Conservation (phyloP, 2,888 invertebrate genomes). For the Drosophila ustulata region DNA sequence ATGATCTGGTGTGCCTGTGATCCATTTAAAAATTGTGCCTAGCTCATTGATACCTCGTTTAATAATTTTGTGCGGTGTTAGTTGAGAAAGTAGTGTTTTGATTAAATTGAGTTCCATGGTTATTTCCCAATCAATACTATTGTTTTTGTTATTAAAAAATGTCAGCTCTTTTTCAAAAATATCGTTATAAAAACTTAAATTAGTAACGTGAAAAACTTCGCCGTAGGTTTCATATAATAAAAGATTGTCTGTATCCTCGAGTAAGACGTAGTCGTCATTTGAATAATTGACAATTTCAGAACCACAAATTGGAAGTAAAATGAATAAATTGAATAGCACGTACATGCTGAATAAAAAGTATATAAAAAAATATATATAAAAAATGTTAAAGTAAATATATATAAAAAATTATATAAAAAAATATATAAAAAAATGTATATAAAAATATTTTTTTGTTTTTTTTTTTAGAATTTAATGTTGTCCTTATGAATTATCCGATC, state of each 20-base stretch:
- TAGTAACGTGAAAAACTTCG: not conserved
- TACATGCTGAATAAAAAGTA: too few species aligned
- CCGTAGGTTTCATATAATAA: too few species aligned
- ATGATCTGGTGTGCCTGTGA: not conserved
- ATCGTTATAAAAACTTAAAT: slow-evolving; percentile 4
- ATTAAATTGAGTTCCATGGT: not conserved
- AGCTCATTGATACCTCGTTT: not conserved
- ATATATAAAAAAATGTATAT: too few species aligned
- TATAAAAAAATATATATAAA: too few species aligned
- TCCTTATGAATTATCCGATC: too few species aligned
- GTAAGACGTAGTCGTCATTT: not conserved
- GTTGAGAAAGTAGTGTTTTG: too few species aligned
- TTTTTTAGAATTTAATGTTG: not conserved
- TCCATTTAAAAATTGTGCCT: slow-evolving; percentile 1
- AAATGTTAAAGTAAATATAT: too few species aligned
- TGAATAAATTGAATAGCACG: too few species aligned
- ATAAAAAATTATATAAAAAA: too few species aligned
- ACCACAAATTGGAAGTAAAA: too few species aligned
- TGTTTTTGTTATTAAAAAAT: not conserved
- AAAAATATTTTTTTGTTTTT: too few species aligned
- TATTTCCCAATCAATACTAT: not conserved
- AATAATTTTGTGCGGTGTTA: not conserved
- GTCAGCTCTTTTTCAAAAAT: not conserved
- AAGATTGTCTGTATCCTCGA: not conserved
- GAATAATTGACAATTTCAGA: not conserved